Evolutionary conservation across 2,888 invertebrate genomes (phyloP), one percentile per base, ranked within the genome.

Genomic region (Cactoblastis cactorum): DNA sequence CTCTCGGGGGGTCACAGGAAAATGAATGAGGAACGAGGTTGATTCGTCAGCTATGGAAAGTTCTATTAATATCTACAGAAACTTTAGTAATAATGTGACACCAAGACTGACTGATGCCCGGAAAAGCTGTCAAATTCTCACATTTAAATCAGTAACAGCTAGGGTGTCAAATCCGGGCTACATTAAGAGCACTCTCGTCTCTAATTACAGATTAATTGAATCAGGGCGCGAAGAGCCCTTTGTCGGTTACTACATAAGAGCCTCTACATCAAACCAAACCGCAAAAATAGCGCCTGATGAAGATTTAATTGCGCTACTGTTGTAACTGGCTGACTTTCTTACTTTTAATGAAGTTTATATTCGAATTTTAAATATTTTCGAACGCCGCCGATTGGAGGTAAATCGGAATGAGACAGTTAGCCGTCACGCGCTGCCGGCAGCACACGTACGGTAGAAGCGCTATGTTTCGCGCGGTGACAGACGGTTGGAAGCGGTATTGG

Each of bases 181-280:
- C 84, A 78, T 79, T 83, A 84, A 84, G 79, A 86, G 87, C 87
- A 86, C 88, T 86, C 85, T 80, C 78, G 71, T 65, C 74, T 71
- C 80, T 87, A 87, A 88, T 88, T 87, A 87, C 77, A 75, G 77
- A 83, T 83, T 87, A 88, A 87, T 87, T 86, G 81, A 87, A 80
- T 86, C 75, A 82, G 69, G 71, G 74, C 62, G 71, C 72, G 74
- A 65, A 70, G 71, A 75, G 74, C 74, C 72, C 81, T 78, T 79
- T 77, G 75, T 77, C 63, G 65, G 62, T 66, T 61, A 62, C 65
- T 67, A 65, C 67, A 61, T 67, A 67, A 67, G 66, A 63, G 57
- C 61, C 62, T 57, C 64, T 65, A 48, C 54, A 52, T 56, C 55
- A 57, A 52, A 49, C 53, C 53, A 59, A 55, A 60, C 58, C 56